Percentiles rank a stretch among this genome's conserved stretches.
phyloP scores from a whole-genome alignment of 2,797 vertebrate genomes.

The Notolepis coatsorum region DNA sequence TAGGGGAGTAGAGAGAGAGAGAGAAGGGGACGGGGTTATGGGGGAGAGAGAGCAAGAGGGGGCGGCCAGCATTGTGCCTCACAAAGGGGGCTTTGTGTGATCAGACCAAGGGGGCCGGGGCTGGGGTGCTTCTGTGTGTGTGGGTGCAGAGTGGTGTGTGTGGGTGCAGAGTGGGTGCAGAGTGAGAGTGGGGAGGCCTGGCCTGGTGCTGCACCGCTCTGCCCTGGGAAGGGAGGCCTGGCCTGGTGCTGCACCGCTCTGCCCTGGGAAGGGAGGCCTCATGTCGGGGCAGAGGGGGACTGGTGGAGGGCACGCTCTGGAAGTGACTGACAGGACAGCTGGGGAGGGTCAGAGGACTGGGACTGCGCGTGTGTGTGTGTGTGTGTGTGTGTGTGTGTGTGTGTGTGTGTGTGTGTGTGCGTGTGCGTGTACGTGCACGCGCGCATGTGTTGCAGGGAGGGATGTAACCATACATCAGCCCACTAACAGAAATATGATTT shows the following conservation, averaged over 20 bases:
- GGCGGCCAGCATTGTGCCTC: conserved; percentile 68
- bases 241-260: conserved; percentile 45
- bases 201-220: conserved; percentile 45
- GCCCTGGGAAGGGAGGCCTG: conserved; percentile 69
- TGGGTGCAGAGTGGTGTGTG: conserved; percentile 14
- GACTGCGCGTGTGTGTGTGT: neutral
- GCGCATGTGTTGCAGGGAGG: neutral
- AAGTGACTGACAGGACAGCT: conserved; percentile 75
- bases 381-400: conserved; percentile 2
- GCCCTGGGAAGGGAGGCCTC: conserved; percentile 69
- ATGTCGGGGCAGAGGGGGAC: conserved; percentile 39
- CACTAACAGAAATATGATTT: conserved; percentile 56
- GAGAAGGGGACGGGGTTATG: conserved; percentile 58
- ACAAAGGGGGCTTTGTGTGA: conserved; percentile 79
- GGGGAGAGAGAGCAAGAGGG: conserved; percentile 66
- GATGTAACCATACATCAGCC: conserved; percentile 24
- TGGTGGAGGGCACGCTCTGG: conserved; percentile 40
- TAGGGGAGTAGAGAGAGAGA: conserved; percentile 48
- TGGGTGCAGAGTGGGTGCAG: conserved; percentile 16
- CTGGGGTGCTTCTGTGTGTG: conserved; percentile 36
- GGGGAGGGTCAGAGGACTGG: conserved; percentile 30
- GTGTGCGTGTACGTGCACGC: neutral
- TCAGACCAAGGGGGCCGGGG: conserved; percentile 65
- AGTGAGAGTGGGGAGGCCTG: conserved; percentile 32
- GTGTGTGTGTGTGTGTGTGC: neutral